phyloP scores from a whole-genome alignment of 1,140 invertebrate species.

The Heliothis virescens region DNA sequence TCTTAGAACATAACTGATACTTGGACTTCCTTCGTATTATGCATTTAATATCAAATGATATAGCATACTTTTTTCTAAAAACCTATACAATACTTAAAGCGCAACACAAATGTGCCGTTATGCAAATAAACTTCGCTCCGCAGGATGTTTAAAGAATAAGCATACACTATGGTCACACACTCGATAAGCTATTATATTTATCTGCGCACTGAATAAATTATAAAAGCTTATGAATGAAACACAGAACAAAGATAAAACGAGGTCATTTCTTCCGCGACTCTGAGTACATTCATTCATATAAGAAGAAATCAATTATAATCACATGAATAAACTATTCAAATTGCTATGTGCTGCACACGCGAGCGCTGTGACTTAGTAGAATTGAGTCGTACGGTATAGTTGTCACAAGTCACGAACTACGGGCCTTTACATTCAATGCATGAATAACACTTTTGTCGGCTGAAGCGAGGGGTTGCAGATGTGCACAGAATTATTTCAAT shows the following conservation, averaged over 20 bases:
- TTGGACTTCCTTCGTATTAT: conserved; percentile 52
- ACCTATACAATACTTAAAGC: conserved; percentile 1
- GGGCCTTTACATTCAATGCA: conserved; percentile 49
- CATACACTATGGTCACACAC: not conserved
- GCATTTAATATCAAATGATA: conserved; percentile 31
- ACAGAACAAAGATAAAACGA: conserved; percentile 52
- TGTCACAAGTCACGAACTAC: conserved; percentile 55
- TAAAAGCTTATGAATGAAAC: conserved; percentile 36
- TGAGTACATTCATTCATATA: conserved; percentile 59
- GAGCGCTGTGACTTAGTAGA: conserved; percentile 53
- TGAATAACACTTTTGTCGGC: conserved; percentile 53
- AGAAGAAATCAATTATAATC: conserved; percentile 72
- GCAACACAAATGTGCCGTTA: not conserved
- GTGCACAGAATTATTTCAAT: conserved; percentile 48
- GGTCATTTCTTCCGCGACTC: conserved; percentile 58
- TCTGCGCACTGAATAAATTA: conserved; percentile 36
- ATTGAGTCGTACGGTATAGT: conserved; percentile 46
- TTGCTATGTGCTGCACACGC: conserved; percentile 41
- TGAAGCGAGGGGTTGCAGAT: conserved; percentile 44
- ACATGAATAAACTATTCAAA: conserved; percentile 68
- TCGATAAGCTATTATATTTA: conserved; percentile 40
- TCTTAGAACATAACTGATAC: conserved; percentile 60
- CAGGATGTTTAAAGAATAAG: conserved; percentile 37
- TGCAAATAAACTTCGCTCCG: not conserved
- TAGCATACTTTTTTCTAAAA: conserved; percentile 40